These are phyloP conservation scores for Acleris sparsana DNA, from an alignment of 2,888 invertebrate genomes.

Conservation along the genomic window DNA sequence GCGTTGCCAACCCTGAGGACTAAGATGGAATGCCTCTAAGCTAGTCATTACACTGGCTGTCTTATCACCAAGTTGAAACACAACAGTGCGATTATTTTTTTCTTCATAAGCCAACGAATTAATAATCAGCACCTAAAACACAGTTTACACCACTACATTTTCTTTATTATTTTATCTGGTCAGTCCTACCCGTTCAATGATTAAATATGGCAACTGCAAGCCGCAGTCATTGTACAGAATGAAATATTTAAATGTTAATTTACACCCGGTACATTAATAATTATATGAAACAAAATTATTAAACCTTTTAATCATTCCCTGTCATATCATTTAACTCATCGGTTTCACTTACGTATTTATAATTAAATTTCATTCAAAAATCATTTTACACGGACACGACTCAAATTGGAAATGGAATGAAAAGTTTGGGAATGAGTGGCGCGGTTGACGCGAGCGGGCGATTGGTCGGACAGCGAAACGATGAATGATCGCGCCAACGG, in stretches of 20 bases:
- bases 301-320: background rate
- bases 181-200: too few relatives aligned
- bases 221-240: too few relatives aligned
- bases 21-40: too few relatives aligned
- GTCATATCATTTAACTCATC: background rate
- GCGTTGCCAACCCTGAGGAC: too few relatives aligned
- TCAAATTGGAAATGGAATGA: constrained; percentile 8
- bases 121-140: too few relatives aligned
- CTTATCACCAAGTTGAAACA: too few relatives aligned
- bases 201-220: too few relatives aligned
- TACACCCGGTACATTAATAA: background rate
- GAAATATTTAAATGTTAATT: background rate
- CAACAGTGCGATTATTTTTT: too few relatives aligned
- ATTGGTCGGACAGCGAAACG: constrained; percentile 8
- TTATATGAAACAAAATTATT: background rate
- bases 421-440: constrained; percentile 11
- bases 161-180: too few relatives aligned
- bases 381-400: background rate
- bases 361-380: constrained; percentile 16
- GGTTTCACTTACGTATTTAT: constrained; percentile 6
- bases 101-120: too few relatives aligned
- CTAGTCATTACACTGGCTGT: too few relatives aligned
- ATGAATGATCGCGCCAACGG: constrained; percentile 14
- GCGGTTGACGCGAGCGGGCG: constrained; percentile 1
- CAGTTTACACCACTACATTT: too few relatives aligned